Base-by-base conservation (phyloP, 2,888 invertebrate species). In the Drosophila ustulata region DNA sequence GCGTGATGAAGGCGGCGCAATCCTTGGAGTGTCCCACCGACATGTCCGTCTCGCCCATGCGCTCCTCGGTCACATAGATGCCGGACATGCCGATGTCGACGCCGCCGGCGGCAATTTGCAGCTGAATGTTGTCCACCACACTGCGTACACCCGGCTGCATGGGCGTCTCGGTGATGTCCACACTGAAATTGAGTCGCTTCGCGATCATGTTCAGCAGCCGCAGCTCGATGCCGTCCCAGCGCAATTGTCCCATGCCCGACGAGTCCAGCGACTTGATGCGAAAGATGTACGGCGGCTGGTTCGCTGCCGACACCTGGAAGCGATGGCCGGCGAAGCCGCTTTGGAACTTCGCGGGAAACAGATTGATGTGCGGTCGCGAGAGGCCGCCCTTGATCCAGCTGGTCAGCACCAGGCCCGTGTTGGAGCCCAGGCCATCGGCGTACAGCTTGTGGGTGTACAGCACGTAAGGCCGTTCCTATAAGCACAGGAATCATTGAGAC, bases 1-100 rank as follows among this genome's bases (percentile, higher is more conserved):
- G 91, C 0, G 96, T 96, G 51, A 96, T 94, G 88, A 96, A 97
- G 1, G 95, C 93, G 4, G 96, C 96, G 90, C 96, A 97, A 88
- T 97, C 97, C 67, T 94, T 94, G 3, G 95, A 94, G 91, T 96
- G 95, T 0, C 95, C 93, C 51, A 93, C 92, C 0, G 95, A 94
- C 90, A 95, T 93, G 71, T 96, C 96, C 75, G 95, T 93, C 7
- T 92, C 89, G 3, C 88, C 83, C 7, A 92, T 72, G 64, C 94
- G 92, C 9, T 92, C 91, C 34, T 79, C 75, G 0, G 96, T 96
- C 23, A 95, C 87, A 85, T 96, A 96, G 77, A 96, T 92, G n/a
- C 96, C 96, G 18, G 95, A 95, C 80, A 96, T 93, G 30, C 95
- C 96, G 50, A 96, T 93, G 84, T 96, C 95, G 0, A 95, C 94